Evolutionary conservation across 2,113 vertebrate genomes (phyloP).

Genomic region (Sebastes fasciatus): DNA sequence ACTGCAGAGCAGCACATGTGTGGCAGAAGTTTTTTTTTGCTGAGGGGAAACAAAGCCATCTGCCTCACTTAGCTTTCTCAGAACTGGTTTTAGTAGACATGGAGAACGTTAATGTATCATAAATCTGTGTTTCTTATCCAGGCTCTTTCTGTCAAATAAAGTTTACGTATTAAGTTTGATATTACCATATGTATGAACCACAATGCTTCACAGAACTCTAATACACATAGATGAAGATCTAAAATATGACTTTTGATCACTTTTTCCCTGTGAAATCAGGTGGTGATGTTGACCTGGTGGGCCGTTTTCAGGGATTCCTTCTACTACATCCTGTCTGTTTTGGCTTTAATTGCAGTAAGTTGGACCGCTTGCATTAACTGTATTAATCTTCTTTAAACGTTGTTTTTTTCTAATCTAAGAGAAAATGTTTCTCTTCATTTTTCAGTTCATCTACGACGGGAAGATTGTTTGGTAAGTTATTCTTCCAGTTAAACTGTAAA

Average conservation of each 20-base stretch:
- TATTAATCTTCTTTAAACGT: not conserved
- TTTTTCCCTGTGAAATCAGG: constrained; percentile 78
- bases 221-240: not conserved
- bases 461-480: constrained; percentile 95
- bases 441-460: constrained; percentile 96
- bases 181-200: not conserved
- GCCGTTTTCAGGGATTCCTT: constrained; percentile 94
- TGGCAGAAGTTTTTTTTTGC: constrained; percentile 24
- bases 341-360: constrained; percentile 95
- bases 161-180: not conserved
- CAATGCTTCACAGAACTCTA: not conserved
- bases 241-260: not conserved
- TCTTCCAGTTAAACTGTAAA: not conserved
- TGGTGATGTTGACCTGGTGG: constrained; percentile 94
- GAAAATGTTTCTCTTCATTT: not conserved
- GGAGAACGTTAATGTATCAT: constrained; percentile 5
- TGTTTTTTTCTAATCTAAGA: not conserved
- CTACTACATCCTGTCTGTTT: constrained; percentile 93
- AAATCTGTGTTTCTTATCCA: not conserved
- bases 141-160: not conserved
- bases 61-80: constrained; percentile 35
- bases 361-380: not conserved
- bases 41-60: constrained; percentile 50
- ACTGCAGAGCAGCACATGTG: constrained; percentile 46
- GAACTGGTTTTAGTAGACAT: constrained; percentile 19